Evolutionary conservation across 2,113 vertebrate species (phyloP).

Genomic region (Grammomys dolichurus): DNA sequence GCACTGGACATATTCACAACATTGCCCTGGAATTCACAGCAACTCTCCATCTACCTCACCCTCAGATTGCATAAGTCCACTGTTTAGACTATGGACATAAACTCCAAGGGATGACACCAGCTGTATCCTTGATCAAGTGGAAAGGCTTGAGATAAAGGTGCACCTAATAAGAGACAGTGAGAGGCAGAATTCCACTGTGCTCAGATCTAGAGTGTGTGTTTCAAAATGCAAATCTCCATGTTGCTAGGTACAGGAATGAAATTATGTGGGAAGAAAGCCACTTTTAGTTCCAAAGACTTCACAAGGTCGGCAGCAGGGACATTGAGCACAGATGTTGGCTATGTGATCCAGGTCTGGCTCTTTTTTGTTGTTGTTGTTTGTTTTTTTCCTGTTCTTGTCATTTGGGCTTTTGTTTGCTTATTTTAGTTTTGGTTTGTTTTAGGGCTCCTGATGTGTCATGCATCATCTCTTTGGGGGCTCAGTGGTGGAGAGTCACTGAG

Average conservation of each 20-base stretch:
- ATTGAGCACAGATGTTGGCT: not conserved
- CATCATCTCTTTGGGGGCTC: not conserved
- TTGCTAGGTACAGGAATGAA: conserved; percentile 1
- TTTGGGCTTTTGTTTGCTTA: not conserved
- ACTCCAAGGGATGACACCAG: not conserved
- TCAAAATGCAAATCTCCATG: not conserved
- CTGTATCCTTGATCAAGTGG: not conserved
- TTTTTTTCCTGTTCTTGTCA: not conserved
- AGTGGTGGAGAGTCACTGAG: not conserved
- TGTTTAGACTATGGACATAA: not conserved
- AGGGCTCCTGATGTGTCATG: not conserved
- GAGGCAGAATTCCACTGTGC: not conserved
- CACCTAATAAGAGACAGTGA: not conserved
- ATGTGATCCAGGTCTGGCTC: not conserved
- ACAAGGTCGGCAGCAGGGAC: not conserved
- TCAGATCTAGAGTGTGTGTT: not conserved
- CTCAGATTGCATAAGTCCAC: not conserved
- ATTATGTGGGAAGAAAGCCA: not conserved
- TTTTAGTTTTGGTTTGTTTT: not conserved
- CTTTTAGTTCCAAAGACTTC: not conserved
- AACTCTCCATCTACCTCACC: not conserved
- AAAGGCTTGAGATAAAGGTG: not conserved
- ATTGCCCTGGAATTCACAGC: not conserved
- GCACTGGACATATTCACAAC: not conserved
- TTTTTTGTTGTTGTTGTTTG: not conserved